Conservation (phyloP, 1,140 invertebrate genomes). For the Drosophila obscura region DNA sequence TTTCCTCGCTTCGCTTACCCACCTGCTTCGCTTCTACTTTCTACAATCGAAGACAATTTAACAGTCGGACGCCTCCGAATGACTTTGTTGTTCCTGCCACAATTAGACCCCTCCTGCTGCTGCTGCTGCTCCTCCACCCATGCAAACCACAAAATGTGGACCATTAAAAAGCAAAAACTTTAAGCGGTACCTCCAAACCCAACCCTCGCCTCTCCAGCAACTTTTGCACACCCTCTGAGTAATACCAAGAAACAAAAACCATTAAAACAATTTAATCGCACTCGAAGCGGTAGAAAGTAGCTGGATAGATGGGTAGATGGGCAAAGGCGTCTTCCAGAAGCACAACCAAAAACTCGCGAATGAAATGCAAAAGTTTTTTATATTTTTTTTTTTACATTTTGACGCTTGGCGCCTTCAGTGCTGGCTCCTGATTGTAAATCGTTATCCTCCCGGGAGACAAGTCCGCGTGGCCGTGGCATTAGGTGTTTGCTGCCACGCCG, state of each 20-base stretch:
- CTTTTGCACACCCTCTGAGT: background rate
- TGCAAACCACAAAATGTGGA: constrained; percentile 29
- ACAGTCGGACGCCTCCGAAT: constrained; percentile 12
- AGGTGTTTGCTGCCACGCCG: constrained; percentile 21
- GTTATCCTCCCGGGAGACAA: constrained; percentile 56
- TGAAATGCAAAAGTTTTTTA: constrained; percentile 79
- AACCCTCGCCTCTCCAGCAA: background rate
- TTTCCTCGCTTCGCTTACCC: background rate
- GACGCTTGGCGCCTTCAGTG: constrained; percentile 62
- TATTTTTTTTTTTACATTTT: constrained; percentile 65
- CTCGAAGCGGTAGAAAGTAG: constrained; percentile 52
- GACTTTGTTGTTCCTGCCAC: constrained; percentile 33
- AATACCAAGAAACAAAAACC: constrained; percentile 65
- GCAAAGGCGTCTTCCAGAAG: constrained; percentile 55
- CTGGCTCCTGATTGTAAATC: constrained; percentile 76
- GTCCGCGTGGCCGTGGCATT: background rate
- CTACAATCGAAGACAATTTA: constrained; percentile 17
- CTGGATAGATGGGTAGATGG: constrained; percentile 1
- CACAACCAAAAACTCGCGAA: constrained; percentile 72
- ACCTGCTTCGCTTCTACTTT: background rate
- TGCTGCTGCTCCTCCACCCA: too few species aligned
- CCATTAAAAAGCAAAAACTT: constrained; percentile 76
- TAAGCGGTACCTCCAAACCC: constrained; percentile 36
- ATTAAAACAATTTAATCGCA: constrained; percentile 82
- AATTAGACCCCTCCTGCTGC: constrained; percentile 20